phyloP scores from a whole-genome alignment of 1,140 invertebrate species.

The Meloidogyne floridensis region DNA sequence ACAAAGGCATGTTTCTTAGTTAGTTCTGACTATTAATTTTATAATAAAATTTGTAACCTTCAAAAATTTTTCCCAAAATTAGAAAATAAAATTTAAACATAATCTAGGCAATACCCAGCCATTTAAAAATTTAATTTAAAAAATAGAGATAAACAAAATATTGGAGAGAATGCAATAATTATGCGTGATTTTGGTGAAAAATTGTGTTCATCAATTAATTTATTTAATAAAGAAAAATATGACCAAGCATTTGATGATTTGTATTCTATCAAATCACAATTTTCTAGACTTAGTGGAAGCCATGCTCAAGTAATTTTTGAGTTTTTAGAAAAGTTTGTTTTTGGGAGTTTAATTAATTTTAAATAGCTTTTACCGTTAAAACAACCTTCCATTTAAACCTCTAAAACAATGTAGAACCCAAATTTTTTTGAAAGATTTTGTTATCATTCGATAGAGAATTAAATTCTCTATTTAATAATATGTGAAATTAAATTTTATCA shows the following conservation, averaged over 20 bases:
- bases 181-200: constrained; percentile 58
- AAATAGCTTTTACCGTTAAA: too few relatives aligned
- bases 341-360: too few relatives aligned
- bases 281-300: constrained; percentile 70
- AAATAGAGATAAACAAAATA: background rate
- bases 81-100: background rate
- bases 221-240: constrained; percentile 66
- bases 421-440: too few relatives aligned
- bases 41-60: background rate
- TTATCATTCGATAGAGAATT: too few relatives aligned
- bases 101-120: background rate
- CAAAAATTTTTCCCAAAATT: background rate
- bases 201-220: constrained; percentile 66
- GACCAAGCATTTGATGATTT: constrained; percentile 66
- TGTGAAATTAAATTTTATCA: too few relatives aligned
- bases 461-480: too few relatives aligned
- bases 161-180: constrained; percentile 47
- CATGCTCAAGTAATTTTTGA: constrained; percentile 68
- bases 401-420: too few relatives aligned
- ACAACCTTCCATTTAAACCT: too few relatives aligned
- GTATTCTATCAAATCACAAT: constrained; percentile 67
- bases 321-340: too few relatives aligned
- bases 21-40: background rate
- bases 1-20: too few relatives aligned
- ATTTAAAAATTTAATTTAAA: too few relatives aligned